A percentile compares a stretch with the other conserved stretches of the same genome.
Evolutionary conservation across 2,888 invertebrate genomes (phyloP).

Genomic region (Boloria euphrosyne): DNA sequence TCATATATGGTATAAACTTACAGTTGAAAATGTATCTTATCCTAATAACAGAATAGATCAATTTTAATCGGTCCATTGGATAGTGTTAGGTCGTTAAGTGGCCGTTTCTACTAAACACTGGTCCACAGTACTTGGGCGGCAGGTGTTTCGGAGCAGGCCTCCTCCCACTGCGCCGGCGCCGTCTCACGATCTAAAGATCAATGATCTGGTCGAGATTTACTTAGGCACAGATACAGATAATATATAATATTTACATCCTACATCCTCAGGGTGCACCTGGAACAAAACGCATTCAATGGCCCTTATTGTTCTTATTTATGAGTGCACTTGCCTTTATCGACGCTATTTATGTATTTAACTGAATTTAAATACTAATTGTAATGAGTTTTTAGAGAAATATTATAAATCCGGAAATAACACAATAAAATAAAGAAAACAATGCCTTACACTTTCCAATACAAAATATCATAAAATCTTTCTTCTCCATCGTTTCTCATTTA

Average conservation of each 20-base stretch:
- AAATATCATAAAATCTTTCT: too few species aligned
- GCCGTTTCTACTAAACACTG: slow-evolving; percentile 53
- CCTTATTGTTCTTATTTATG: slow-evolving; percentile 23
- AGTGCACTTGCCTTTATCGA: not conserved
- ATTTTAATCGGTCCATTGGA: slow-evolving; percentile 43
- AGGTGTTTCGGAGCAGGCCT: slow-evolving; percentile 76
- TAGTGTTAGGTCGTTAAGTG: slow-evolving; percentile 47
- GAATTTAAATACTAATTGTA: not conserved
- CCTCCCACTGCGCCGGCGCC: slow-evolving; percentile 77
- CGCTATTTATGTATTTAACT: not conserved
- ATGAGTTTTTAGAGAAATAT: not conserved
- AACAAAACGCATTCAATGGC: slow-evolving; percentile 21
- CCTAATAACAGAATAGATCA: slow-evolving; percentile 48
- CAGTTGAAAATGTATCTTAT: slow-evolving; percentile 50
- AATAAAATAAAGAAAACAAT: too few species aligned
- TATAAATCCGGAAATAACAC: too few species aligned
- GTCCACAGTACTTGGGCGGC: slow-evolving; percentile 79
- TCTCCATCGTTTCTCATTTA: too few species aligned
- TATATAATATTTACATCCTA: slow-evolving; percentile 43
- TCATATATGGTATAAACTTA: slow-evolving; percentile 1
- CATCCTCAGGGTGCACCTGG: slow-evolving; percentile 40
- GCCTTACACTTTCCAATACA: too few species aligned
- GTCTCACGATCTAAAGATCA: slow-evolving; percentile 71
- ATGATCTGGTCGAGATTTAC: slow-evolving; percentile 78
- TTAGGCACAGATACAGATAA: slow-evolving; percentile 48